Base-by-base conservation (phyloP, 2,888 invertebrate genomes). In the Drosophila putrida region DNA sequence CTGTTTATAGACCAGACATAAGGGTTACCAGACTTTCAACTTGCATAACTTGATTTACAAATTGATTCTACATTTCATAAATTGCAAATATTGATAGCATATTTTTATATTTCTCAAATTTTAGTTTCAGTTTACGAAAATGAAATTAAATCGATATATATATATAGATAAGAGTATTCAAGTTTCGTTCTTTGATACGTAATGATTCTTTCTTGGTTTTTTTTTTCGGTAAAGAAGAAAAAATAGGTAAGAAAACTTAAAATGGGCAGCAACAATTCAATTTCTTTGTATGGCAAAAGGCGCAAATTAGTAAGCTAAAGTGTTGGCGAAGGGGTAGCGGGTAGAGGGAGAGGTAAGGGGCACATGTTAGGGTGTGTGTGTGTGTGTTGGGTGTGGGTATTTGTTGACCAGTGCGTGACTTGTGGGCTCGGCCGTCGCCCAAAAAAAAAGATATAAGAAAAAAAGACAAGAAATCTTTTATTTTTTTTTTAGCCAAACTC, bases 261-360 rank as follows among this genome's bases (percentile, higher is more conserved):
- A 71, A 58, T 62, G 72, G 53, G 49, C 71, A 65, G 44, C 73
- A 68, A 83, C 87, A 78, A 81, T 80, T 84, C 78, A 81, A 84
- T 82, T 75, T 80, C 82, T 85, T 81, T 78, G 82, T 82, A 80
- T 82, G 82, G 83, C 80, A 77, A 83, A 77, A 87, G 78, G 84
- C 82, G 81, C 82, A 82, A 85, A 82, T 85, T 82, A 82, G 78
- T 66, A 39, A 59, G 51, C 35, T 49, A 11, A 33, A 15, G 27
- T 27, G 15, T 28, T 25, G 25, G 15, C 15, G 25, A 6, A 27
- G 25, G 25, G 8, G 28, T 8, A 39, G 44, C 27, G 27, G 11
- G 31, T 1, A n/a, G 10, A 5, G 15, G 31, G 11, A 10, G 43
- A 27, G 54, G 46, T 9, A 31, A 33, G 41, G 41, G 49, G 46